Evolutionary conservation across 1,140 invertebrate species (phyloP), one percentile per base, ranked within the genome.

Genomic region (Camponotus vicinus): DNA sequence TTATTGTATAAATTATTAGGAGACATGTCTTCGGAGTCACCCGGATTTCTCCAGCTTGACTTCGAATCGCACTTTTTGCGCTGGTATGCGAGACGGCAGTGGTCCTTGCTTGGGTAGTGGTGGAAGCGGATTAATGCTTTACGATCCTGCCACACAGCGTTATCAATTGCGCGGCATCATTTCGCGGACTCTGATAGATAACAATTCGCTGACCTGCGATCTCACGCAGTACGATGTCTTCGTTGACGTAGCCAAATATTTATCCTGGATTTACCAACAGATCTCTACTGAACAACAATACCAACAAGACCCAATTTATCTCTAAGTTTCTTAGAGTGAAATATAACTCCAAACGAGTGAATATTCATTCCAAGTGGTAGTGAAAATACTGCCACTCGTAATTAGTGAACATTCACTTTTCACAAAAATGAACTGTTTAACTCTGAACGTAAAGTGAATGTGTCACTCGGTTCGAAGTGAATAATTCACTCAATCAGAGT

Each of bases 1-100:
- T 55, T 7, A 27, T 75, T 45, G 0, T n/a, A 70, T n/a, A 7
- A 88, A 78, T 37, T 95, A 40, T 27, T 95, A 96, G 66, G 94
- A 95, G 0, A 94, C 93, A 11, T 97, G 97, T 90, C 92, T 96
- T 8, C 93, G 94, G 75, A 96, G 95, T 69, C 95, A 96, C 63
- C 75, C 92, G 0, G 93, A 94, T n/a, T 97, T 96, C 85, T 90
- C 94, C n/a, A 87, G 92, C 6, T 90, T 96, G 3, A 96, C 96
- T 0, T 96, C 96, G 0, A 94, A 96, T 15, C 95, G 92, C 9
- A 97, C 96, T 0, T 96, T 96, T 86, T 97, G 97, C 91, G 97
- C 97, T 34, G 97, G 97, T 18, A 95, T 94, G 45, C 94, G 94
- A 85, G 93, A 96, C 64, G 96, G 96, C 42, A 93, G 0, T 34